Base-by-base conservation (phyloP, 2,797 vertebrate species). In the Xenopus petersii region DNA sequence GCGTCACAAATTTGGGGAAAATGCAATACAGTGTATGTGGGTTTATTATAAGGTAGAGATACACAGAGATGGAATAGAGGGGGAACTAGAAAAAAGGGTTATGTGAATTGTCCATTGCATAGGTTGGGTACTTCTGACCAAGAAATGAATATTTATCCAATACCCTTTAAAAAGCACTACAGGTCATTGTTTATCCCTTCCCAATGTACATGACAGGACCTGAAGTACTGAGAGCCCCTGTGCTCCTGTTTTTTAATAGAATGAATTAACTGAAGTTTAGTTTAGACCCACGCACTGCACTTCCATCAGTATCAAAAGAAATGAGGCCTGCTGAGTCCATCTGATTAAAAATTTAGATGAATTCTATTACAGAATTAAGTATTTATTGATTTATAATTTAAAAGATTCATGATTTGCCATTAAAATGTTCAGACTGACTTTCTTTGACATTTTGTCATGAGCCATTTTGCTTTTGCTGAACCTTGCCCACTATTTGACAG, bases 301-400 rank as follows among this genome's bases (percentile, higher is more conserved):
- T 73, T 87, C 86, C 84, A 79, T 84, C 86, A 80, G 64, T 85
- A 71, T 75, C 79, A 83, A 63, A 17, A 69, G 83, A 55, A 30
- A 76, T 4, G 81, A 81, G 55, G 77, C 79, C 79, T 80, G 81
- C 88, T 82, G 84, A 85, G 72, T 80, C 80, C 86, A 80, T 81
- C 81, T 86, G 84, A 91, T 98, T 89, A 97, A 98, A 96, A 95
- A 98, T 97, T 96, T 93, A 98, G 74, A 88, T 90, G 91, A 91
- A 90, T 90, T 92, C 93, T 95, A 93, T 95, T 95, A 94, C 92
- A 92, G 91, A 94, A 98, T 98, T 96, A 98, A 96, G 92, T 95
- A 98, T 96, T 97, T 95, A 98, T 96, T 83, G 93, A 98, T 97
- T 94, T 96, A 92, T 96, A 93, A 95, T 96, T 96, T 95, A 93